Percentiles rank a stretch among this genome's conserved stretches.
These are phyloP conservation scores for Strix uralensis DNA, from an alignment of 2,113 vertebrate species.

Conservation along the genomic window DNA sequence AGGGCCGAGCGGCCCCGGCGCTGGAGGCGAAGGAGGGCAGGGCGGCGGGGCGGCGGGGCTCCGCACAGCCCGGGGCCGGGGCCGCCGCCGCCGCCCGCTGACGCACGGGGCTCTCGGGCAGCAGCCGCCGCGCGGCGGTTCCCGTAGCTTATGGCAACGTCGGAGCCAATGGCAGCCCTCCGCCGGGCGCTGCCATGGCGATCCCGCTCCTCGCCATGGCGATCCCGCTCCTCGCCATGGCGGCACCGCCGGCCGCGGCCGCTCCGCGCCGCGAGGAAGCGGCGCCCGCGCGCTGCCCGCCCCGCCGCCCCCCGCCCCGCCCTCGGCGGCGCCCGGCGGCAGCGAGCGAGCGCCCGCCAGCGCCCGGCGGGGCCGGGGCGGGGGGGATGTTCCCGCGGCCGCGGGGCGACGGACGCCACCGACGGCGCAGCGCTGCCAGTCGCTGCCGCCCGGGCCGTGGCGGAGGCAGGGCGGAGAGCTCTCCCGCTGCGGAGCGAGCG, in stretches of 20 bases:
- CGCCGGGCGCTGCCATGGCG: constrained; percentile 80
- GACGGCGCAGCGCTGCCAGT: neutral
- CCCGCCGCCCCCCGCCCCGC: no score
- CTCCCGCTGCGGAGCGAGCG: neutral
- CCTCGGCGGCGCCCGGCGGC: neutral
- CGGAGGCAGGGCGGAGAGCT: neutral
- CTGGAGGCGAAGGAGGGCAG: accelerated
- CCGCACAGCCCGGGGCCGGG: neutral
- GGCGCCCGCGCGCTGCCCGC: neutral
- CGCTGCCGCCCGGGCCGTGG: neutral
- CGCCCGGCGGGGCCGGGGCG: neutral
- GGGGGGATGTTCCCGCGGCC: neutral
- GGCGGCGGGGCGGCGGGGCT: no score
- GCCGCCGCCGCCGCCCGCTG: neutral
- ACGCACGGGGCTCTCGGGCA: neutral
- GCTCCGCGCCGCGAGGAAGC: neutral
- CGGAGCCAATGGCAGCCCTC: constrained; percentile 79
- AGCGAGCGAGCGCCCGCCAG: neutral
- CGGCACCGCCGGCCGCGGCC: neutral
- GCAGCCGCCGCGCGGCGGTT: constrained; percentile 57
- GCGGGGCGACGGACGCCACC: neutral
- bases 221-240: constrained; percentile 74
- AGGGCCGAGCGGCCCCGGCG: neutral
- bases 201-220: constrained; percentile 73
- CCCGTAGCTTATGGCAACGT: constrained; percentile 86